Evolutionary conservation across 1,140 invertebrate species (phyloP), one percentile per base, ranked within the genome.

Genomic region (Drosophila kanapiae): DNA sequence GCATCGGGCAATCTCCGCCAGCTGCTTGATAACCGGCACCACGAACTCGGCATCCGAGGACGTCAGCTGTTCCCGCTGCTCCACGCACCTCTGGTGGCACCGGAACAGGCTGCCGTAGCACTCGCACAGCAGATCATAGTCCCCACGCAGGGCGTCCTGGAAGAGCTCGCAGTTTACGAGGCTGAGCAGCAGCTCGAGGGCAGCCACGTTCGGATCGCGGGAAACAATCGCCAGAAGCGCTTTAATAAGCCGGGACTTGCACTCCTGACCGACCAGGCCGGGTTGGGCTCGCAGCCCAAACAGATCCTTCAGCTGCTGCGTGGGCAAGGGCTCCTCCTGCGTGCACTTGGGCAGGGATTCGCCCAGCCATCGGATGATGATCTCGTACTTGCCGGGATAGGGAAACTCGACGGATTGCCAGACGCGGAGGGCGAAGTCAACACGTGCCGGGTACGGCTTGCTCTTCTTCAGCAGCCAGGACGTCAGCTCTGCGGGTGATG

Each of bases 391-490:
- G 42, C 63, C 80, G 18, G 71, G 59, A 27, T 91, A 77, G 3
- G 68, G 62, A n/a, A 92, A 92, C 33, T 93, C 92, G 3, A 80
- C 70, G 0, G 92, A 93, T 58, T 86, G 86, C 91, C 92, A 92
- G 6, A 81, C 79, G 56, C 91, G 92, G 3, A 91, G 69, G 5
- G 88, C 82, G 49, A 93, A 93, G 9, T 79, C 75, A 27, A 93
- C 35, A 57, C 85, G 91, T 56, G 80, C 62, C 11, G 61, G 27
- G 11, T 75, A 91, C 7, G 60, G 23, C 27, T 91, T 88, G 43
- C 18, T 57, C 6, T 37, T 59, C 53, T 69, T 75, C 33, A 61
- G 31, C 27, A 93, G 70, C 91, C 91, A 92, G 67, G 80, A 56
- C 37, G 33, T 69, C 18, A 92, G 74, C 69, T 90, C 92, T 93